phyloP scores from a whole-genome alignment of 1,140 invertebrate genomes.

The Pomphorhynchus laevis region DNA sequence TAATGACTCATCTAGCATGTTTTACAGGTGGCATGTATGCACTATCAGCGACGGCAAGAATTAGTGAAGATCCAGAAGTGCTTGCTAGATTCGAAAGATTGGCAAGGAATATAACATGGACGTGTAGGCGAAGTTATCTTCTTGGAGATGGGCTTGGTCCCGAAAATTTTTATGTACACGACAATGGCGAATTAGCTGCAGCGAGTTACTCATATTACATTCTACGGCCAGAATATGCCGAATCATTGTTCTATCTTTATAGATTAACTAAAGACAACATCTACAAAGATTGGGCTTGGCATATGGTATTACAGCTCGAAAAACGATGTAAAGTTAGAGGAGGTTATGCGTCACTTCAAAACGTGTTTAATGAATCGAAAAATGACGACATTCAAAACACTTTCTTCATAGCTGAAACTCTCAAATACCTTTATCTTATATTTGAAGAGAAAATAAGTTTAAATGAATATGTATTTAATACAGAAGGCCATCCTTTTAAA shows the following conservation, averaged over 20 bases:
- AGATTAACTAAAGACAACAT: constrained; percentile 67
- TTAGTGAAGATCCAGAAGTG: constrained; percentile 30
- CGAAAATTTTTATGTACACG: constrained; percentile 48
- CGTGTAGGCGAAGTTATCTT: constrained; percentile 46
- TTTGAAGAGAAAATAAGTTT: constrained; percentile 62
- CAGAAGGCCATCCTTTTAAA: constrained; percentile 87
- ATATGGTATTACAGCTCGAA: constrained; percentile 49
- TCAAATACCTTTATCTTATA: constrained; percentile 87
- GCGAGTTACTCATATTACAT: constrained; percentile 71
- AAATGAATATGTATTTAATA: constrained; percentile 92
- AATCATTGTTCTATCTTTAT: constrained; percentile 86
- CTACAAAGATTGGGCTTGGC: constrained; percentile 91
- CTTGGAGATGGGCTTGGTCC: constrained; percentile 45
- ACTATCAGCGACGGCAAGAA: constrained; percentile 29
- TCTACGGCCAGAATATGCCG: constrained; percentile 68
- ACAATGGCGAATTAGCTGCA: constrained; percentile 48
- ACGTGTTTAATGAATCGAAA: constrained; percentile 45
- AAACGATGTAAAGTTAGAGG: constrained; percentile 55
- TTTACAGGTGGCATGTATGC: constrained; percentile 76
- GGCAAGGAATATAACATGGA: constrained; percentile 56
- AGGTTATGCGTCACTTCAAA: constrained; percentile 60
- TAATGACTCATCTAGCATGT: constrained; percentile 93
- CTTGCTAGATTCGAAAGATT: constrained; percentile 44
- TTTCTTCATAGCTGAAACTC: constrained; percentile 83
- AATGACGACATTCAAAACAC: constrained; percentile 84